Percentiles rank a stretch among this genome's conserved stretches.
Conservation (phyloP, 2,113 vertebrate species). For the Indri indri region DNA sequence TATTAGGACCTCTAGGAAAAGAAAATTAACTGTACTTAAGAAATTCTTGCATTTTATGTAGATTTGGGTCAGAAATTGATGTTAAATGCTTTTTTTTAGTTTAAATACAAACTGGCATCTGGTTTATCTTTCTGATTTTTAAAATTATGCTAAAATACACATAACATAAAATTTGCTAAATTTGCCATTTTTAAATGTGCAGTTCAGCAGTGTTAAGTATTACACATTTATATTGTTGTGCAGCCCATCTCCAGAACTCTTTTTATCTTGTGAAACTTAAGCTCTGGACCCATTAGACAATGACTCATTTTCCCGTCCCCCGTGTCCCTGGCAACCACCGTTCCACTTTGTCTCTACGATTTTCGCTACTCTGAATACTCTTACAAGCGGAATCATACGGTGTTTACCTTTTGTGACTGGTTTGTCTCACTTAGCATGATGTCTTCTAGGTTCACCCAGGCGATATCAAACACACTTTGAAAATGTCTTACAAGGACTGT, state of each 20-base stretch:
- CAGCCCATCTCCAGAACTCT: neutral
- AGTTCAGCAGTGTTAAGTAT: neutral
- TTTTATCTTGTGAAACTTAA: neutral
- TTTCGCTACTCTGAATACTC: too few relatives aligned
- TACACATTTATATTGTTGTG: fast-evolving
- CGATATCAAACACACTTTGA: neutral
- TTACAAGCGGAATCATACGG: neutral
- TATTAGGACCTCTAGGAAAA: neutral
- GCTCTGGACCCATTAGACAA: neutral
- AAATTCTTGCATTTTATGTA: neutral
- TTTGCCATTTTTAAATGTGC: neutral
- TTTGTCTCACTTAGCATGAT: neutral
- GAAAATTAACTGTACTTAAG: neutral
- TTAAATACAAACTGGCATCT: neutral
- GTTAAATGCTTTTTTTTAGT: neutral
- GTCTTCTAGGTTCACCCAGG: neutral
- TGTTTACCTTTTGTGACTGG: neutral
- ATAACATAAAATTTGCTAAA: neutral
- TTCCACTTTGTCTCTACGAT: neutral
- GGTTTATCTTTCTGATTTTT: neutral
- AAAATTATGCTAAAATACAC: neutral
- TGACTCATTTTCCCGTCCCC: too few relatives aligned
- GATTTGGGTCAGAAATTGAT: neutral
- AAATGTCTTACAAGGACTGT: neutral
- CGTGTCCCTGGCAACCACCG: neutral